Base-by-base conservation (phyloP, 2,797 vertebrate genomes). In the Melanotaenia parkinsoni region DNA sequence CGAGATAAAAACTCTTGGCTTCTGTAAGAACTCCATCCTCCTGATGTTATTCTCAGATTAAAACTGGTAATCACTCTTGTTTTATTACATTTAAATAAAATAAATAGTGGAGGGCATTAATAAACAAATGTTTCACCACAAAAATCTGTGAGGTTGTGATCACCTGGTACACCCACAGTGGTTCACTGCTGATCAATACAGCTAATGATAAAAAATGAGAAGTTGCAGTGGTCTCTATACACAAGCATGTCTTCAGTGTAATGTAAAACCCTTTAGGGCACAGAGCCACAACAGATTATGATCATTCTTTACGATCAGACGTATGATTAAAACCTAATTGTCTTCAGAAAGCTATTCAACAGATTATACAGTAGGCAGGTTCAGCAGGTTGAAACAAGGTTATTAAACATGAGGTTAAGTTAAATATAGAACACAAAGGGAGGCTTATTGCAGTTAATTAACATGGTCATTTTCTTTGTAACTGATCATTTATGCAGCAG, bases 391-490 rank as follows among this genome's bases (percentile, higher is more conserved):
- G 77, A 80, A 90, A 87, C 79, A 43, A 86, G 82, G 80, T 83
- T 72, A 86, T 89, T 87, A 38, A 12, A 38, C 37, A 38, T 3
- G 10, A 63, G 71, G 82, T 43, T 2, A 84, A 75, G 81, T 80
- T 81, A 77, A 89, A 82, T 69, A 83, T 18, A 50, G 77, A 74
- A 84, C 65, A 91, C 84, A 86, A 89, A 86, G 37, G 74, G 65
- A 86, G 62, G 79, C 71, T 67, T 84, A 90, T 88, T 85, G 76
- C 65, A 67, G 74, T 70, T 83, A 83, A 90, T 90, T 87, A 90
- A 82, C 6, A 33, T 75, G 59, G 57, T 84, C 73, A 91, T 88
- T 88, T 81, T 74, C 85, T 74, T 59, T 56, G 76, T 74, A 67
- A 81, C 64, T 62, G 70, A 83, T 86, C 67, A 84, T 82, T 72